phyloP scores from a whole-genome alignment of 2,113 vertebrate genomes.

The Mormyrus lacerda region DNA sequence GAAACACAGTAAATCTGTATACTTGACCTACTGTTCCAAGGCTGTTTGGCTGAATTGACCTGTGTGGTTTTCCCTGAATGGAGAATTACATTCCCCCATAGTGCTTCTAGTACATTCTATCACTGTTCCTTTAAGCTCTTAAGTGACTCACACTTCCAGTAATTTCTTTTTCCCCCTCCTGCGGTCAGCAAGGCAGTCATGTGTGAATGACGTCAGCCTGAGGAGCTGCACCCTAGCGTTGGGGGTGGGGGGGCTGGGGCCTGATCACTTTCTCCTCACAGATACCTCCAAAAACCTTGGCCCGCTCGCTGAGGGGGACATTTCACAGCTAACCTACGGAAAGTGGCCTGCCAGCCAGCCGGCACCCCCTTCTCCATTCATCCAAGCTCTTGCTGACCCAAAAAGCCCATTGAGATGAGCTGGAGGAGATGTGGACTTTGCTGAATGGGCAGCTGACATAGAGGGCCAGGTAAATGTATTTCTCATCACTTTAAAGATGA shows the following conservation, averaged over 20 bases:
- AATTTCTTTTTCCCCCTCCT: not conserved
- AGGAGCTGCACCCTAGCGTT: not conserved
- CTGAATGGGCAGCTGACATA: not conserved
- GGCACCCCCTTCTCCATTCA: not conserved
- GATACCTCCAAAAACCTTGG: conserved; percentile 7
- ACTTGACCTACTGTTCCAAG: not conserved
- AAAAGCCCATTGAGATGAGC: conserved; percentile 2
- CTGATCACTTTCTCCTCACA: not conserved
- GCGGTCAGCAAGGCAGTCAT: not conserved
- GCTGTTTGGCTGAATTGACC: conserved; percentile 32
- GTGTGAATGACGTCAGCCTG: not conserved
- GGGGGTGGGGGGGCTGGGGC: not conserved
- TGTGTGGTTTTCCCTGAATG: conserved; percentile 42
- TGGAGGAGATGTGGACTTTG: not conserved
- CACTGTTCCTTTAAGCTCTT: not conserved
- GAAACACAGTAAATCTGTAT: not conserved
- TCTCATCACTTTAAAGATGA: conserved; percentile 26
- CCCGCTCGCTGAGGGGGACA: conserved; percentile 22
- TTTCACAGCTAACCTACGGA: conserved; percentile 30
- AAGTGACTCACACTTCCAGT: not conserved
- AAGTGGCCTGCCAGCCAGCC: conserved; percentile 4
- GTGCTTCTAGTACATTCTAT: not conserved
- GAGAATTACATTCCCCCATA: conserved; percentile 19
- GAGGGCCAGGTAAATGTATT: not conserved
- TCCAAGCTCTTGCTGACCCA: not conserved